Evolutionary conservation across 2,113 vertebrate genomes (phyloP).

Genomic region (Chaenogobius annularis): DNA sequence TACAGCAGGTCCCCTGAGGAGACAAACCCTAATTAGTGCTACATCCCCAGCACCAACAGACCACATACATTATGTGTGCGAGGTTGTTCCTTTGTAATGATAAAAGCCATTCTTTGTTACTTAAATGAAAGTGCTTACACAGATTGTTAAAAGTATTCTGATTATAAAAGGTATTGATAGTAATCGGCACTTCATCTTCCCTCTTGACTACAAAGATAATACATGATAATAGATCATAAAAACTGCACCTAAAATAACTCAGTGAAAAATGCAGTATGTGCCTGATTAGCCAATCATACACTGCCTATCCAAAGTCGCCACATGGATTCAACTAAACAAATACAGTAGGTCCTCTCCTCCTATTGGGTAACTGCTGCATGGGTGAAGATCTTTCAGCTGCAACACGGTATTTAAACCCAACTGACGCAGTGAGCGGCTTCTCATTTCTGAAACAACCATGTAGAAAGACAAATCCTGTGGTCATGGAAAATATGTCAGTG

Average conservation of each 20-base stretch:
- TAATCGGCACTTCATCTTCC: constrained; percentile 44
- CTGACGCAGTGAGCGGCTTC: too few relatives aligned
- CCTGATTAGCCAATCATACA: too few relatives aligned
- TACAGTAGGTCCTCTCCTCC: too few relatives aligned
- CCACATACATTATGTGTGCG: constrained; percentile 24
- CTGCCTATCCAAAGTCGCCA: too few relatives aligned
- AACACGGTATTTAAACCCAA: too few relatives aligned
- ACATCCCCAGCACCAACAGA: constrained; percentile 49
- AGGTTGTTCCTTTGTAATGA: constrained; percentile 5
- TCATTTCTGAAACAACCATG: too few relatives aligned
- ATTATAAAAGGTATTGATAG: constrained; percentile 37
- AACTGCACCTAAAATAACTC: background rate
- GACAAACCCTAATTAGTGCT: constrained; percentile 62
- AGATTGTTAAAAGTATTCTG: background rate
- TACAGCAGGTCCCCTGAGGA: constrained; percentile 53
- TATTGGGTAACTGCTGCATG: too few relatives aligned
- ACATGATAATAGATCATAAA: background rate
- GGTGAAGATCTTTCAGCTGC: too few relatives aligned
- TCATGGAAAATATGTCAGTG: too few relatives aligned
- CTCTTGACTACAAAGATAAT: constrained; percentile 24
- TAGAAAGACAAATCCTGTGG: too few relatives aligned
- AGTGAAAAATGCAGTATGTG: background rate
- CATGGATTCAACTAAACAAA: too few relatives aligned
- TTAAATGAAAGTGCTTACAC: constrained; percentile 30
- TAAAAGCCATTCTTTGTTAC: constrained; percentile 27